Evolutionary conservation across 1,140 invertebrate species (phyloP).

Genomic region (Bacillus rossius): DNA sequence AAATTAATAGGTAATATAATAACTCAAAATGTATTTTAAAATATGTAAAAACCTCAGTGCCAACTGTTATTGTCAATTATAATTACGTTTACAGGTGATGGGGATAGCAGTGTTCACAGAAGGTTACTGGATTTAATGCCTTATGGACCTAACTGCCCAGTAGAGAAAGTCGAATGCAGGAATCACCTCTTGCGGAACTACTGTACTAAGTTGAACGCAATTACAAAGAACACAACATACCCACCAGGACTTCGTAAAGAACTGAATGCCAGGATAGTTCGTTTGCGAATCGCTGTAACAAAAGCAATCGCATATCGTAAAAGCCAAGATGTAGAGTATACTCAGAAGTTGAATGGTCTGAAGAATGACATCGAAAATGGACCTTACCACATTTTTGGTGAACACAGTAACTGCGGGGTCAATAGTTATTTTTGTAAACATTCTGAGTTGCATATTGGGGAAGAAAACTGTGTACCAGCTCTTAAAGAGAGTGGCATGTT

Average conservation of each 20-base stretch:
- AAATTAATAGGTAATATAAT: neutral
- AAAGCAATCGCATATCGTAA: slow-evolving; percentile 13
- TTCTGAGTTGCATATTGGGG: slow-evolving; percentile 5
- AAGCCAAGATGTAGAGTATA: slow-evolving; percentile 3
- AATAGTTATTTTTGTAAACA: slow-evolving; percentile 23
- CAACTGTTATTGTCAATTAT: too few species aligned
- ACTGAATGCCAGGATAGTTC: slow-evolving; percentile 1
- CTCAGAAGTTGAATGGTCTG: slow-evolving; percentile 19
- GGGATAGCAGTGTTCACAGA: slow-evolving; percentile 13
- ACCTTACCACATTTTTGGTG: slow-evolving; percentile 36
- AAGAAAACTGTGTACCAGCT: slow-evolving; percentile 24
- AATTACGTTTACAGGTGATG: slow-evolving; percentile 8
- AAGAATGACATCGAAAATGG: slow-evolving; percentile 30
- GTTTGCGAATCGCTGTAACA: too few species aligned
- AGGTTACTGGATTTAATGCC: slow-evolving; percentile 11
- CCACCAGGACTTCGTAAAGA: neutral
- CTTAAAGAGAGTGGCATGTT: slow-evolving; percentile 13
- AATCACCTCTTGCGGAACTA: slow-evolving; percentile 34
- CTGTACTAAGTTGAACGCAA: slow-evolving; percentile 20
- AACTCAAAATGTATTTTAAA: too few species aligned
- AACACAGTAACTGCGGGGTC: slow-evolving; percentile 29
- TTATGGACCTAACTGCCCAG: slow-evolving; percentile 13
- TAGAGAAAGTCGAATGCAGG: slow-evolving; percentile 33
- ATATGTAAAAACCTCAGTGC: too few species aligned
- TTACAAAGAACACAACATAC: slow-evolving; percentile 9